Evolutionary conservation across 2,797 vertebrate species (phyloP).

Genomic region (Benthosema pterotum): DNA sequence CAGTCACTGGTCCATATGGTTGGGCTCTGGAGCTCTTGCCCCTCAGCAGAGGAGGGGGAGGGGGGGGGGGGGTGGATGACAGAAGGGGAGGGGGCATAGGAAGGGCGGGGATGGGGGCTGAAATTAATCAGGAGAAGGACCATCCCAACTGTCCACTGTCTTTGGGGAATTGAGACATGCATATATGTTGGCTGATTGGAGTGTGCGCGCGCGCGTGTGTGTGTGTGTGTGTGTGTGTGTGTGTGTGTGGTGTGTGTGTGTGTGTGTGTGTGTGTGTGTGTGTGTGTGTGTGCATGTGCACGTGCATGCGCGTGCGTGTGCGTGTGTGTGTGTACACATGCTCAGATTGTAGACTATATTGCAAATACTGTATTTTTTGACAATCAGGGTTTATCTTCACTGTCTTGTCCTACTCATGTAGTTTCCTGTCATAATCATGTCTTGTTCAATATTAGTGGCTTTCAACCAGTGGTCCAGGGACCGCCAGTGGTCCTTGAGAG

Average conservation of each 20-base stretch:
- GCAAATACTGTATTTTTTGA: too few species aligned
- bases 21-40: slow-evolving; percentile 70
- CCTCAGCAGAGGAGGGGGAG: slow-evolving; percentile 54
- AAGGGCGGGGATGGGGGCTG: slow-evolving; percentile 45
- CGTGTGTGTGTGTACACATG: too few species aligned
- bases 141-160: slow-evolving; percentile 78
- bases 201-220: slow-evolving; percentile 9
- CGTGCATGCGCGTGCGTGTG: too few species aligned
- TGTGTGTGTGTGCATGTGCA: background rate
- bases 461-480: too few species aligned
- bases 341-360: too few species aligned
- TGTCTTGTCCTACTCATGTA: too few species aligned
- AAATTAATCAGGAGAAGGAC: slow-evolving; percentile 79
- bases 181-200: slow-evolving; percentile 73
- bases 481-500: too few species aligned
- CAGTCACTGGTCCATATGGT: slow-evolving; percentile 77
- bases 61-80: slow-evolving; percentile 25
- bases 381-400: too few species aligned
- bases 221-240: slow-evolving; percentile 30
- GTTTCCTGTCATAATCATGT: too few species aligned
- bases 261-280: slow-evolving; percentile 5
- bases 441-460: too few species aligned
- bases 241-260: slow-evolving; percentile 7
- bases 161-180: slow-evolving; percentile 72
- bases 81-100: too few species aligned